These are phyloP conservation scores for Xiphydria camelus DNA, from an alignment of 2,888 invertebrate genomes.

Conservation along the genomic window DNA sequence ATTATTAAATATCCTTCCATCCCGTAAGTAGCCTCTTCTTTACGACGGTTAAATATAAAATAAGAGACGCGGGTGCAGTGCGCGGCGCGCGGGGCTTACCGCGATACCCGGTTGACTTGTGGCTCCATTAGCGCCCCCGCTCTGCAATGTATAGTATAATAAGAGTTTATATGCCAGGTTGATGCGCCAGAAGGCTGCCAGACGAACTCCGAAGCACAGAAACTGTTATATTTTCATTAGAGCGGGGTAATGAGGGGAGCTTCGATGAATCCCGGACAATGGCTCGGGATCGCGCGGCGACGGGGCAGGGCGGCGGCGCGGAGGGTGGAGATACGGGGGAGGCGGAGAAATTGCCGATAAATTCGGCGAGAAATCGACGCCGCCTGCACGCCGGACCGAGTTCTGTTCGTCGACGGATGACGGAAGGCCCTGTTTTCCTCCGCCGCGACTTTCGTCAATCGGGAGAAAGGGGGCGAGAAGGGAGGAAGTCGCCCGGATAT, in stretches of 20 bases:
- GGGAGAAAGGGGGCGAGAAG: no score
- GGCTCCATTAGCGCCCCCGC: slow-evolving; percentile 54
- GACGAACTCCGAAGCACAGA: slow-evolving; percentile 54
- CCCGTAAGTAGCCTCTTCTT: slow-evolving; percentile 55
- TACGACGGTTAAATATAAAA: slow-evolving; percentile 57
- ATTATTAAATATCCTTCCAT: slow-evolving; percentile 52
- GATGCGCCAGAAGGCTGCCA: slow-evolving; percentile 55
- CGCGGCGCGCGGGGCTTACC: slow-evolving; percentile 23
- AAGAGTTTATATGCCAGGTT: slow-evolving; percentile 59
- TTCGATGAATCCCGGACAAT: slow-evolving; percentile 45
- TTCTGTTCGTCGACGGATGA: no score
- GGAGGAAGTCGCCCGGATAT: no score
- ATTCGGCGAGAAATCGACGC: slow-evolving; percentile 6
- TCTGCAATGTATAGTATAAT: slow-evolving; percentile 57
- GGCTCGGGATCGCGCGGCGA: slow-evolving; percentile 15
- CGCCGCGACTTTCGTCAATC: no score
- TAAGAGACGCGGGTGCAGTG: slow-evolving; percentile 51
- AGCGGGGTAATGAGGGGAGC: slow-evolving; percentile 41
- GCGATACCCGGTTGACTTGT: slow-evolving; percentile 55
- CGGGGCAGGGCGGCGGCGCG: slow-evolving; percentile 16
- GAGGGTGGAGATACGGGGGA: not conserved
- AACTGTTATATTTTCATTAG: slow-evolving; percentile 59
- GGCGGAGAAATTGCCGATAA: not conserved
- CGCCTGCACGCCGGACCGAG: no score
- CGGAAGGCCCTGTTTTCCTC: no score